Evolutionary conservation across 2,113 vertebrate genomes (phyloP).

Genomic region (Hemicordylus capensis): DNA sequence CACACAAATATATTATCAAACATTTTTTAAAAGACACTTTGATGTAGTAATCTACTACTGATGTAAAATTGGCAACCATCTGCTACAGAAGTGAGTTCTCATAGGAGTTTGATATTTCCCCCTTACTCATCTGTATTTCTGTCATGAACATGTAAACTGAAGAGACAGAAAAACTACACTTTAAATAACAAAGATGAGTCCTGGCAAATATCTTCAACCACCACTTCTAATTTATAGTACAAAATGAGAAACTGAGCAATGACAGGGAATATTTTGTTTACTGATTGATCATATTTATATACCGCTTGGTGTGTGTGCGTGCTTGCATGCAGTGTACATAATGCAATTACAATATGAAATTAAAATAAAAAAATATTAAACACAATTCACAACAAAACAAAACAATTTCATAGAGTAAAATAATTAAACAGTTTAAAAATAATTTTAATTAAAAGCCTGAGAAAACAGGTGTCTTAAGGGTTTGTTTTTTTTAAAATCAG

Average conservation of each 20-base stretch:
- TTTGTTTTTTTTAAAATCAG: too few relatives aligned
- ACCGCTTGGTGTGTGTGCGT: too few relatives aligned
- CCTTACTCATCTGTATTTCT: slow-evolving; percentile 42
- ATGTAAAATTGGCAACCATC: slow-evolving; percentile 10
- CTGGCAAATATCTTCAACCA: slow-evolving; percentile 39
- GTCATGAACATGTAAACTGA: slow-evolving; percentile 34
- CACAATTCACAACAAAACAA: too few relatives aligned
- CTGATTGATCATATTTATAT: too few relatives aligned
- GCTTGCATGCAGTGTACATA: too few relatives aligned
- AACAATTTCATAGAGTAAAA: too few relatives aligned
- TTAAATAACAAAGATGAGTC: slow-evolving; percentile 33
- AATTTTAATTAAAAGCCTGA: too few relatives aligned
- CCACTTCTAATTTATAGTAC: slow-evolving; percentile 49
- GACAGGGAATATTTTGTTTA: too few relatives aligned
- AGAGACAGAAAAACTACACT: slow-evolving; percentile 44
- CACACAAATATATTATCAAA: neutral
- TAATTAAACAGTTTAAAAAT: too few relatives aligned
- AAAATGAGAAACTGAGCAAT: slow-evolving; percentile 56
- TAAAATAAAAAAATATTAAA: too few relatives aligned
- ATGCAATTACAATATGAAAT: too few relatives aligned
- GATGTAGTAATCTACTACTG: neutral
- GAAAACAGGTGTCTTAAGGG: too few relatives aligned
- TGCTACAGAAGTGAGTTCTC: slow-evolving; percentile 23
- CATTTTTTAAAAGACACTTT: neutral
- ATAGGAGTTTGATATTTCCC: slow-evolving; percentile 14